Evolutionary conservation across 2,797 vertebrate genomes (phyloP).

Genomic region (Sebastes umbrosus): DNA sequence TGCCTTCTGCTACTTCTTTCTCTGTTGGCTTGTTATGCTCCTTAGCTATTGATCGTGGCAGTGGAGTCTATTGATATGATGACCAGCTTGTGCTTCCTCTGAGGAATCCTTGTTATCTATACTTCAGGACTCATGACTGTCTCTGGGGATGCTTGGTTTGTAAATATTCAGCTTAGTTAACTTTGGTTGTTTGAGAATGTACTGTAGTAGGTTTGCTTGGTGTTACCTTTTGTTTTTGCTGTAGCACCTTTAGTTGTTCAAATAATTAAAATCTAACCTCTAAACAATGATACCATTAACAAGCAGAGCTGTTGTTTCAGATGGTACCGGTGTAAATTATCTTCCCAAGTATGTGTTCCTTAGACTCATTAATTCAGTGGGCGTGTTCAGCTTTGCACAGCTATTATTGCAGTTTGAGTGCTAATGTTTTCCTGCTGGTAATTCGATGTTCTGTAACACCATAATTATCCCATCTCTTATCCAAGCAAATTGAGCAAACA

Average conservation of each 20-base stretch:
- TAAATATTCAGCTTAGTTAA: not conserved
- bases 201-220: not conserved
- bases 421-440: conserved; percentile 60
- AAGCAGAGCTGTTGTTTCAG: conserved; percentile 4
- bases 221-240: not conserved
- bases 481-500: conserved; percentile 50
- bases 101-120: conserved; percentile 26
- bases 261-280: not conserved
- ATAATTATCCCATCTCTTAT: conserved; percentile 53
- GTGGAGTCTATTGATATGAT: conserved; percentile 34
- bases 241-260: not conserved
- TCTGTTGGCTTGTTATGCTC: conserved; percentile 30
- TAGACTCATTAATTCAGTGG: conserved; percentile 48
- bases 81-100: conserved; percentile 7
- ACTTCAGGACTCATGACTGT: not conserved
- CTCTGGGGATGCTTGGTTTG: not conserved
- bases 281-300: not conserved
- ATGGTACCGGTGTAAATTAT: conserved; percentile 37
- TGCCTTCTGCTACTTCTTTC: not conserved
- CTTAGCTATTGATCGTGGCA: conserved; percentile 45
- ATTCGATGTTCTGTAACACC: conserved; percentile 56
- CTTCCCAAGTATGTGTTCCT: conserved; percentile 18
- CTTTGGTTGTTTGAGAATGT: not conserved
- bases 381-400: conserved; percentile 29
- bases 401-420: conserved; percentile 45